Conservation (phyloP, 2,888 invertebrate species). For the Geophilus truncorum region DNA sequence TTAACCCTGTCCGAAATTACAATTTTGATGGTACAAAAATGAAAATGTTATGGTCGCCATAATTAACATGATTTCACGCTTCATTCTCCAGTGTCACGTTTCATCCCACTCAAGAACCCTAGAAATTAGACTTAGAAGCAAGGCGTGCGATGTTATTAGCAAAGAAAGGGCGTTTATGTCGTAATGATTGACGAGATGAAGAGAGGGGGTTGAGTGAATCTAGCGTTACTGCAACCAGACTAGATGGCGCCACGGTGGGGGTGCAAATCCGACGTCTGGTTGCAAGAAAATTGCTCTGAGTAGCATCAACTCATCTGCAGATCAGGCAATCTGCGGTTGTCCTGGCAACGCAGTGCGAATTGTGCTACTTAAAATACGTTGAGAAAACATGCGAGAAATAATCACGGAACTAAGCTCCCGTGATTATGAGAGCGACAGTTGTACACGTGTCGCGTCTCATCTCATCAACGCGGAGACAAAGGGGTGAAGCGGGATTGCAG, state of each 20-base stretch:
- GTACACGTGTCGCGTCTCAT: neutral
- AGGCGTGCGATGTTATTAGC: conserved; percentile 16
- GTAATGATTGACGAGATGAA: conserved; percentile 5
- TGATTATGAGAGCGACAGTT: neutral
- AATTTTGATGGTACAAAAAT: neutral
- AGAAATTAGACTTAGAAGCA: neutral
- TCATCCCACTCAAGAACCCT: neutral
- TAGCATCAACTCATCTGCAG: neutral
- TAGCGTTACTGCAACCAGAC: neutral
- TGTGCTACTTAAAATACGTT: no score
- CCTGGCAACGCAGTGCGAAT: neutral
- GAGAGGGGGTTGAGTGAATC: neutral
- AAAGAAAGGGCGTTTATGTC: neutral
- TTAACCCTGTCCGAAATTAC: neutral
- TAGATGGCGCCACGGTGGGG: neutral
- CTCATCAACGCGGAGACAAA: conserved; percentile 9
- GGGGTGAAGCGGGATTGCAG: neutral
- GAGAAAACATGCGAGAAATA: neutral
- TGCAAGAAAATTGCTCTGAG: neutral
- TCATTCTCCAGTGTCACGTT: neutral
- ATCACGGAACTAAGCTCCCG: neutral
- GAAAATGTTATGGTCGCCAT: neutral
- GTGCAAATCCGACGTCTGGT: neutral
- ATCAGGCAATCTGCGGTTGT: neutral
- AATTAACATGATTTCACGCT: neutral